A percentile compares a stretch with the other conserved stretches of the same genome.
phyloP scores from a whole-genome alignment of 1,140 invertebrate species.

The Meteorus sp. region DNA sequence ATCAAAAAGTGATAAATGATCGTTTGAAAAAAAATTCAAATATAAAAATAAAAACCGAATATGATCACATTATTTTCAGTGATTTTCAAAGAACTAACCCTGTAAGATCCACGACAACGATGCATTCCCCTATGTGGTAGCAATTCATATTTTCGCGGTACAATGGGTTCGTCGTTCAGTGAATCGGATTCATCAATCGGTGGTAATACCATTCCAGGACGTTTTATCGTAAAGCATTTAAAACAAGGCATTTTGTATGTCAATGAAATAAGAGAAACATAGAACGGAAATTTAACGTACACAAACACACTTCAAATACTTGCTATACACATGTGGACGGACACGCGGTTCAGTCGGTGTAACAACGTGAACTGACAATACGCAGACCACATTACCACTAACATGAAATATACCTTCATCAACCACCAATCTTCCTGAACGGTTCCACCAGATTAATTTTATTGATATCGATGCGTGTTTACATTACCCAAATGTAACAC shows the following conservation, averaged over 20 bases:
- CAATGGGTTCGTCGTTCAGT: too few species aligned
- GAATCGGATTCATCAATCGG: too few species aligned
- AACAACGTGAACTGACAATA: constrained; percentile 18
- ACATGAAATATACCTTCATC: neutral
- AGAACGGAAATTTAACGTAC: too few species aligned
- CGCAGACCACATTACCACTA: neutral
- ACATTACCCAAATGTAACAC: neutral
- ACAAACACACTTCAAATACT: neutral
- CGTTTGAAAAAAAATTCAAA: too few species aligned
- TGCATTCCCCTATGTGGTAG: too few species aligned
- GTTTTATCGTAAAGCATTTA: too few species aligned
- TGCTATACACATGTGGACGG: neutral
- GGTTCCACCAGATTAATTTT: constrained; percentile 1
- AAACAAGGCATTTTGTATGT: too few species aligned
- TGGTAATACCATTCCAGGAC: too few species aligned
- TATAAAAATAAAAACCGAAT: too few species aligned
- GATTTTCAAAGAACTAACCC: constrained; percentile 28
- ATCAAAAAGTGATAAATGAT: too few species aligned
- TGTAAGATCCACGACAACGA: constrained; percentile 42
- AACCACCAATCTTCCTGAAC: constrained; percentile 4
- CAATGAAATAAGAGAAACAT: too few species aligned
- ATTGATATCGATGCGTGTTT: constrained; percentile 12
- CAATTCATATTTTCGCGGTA: too few species aligned
- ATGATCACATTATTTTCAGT: constrained; percentile 14
- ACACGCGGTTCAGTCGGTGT: constrained; percentile 12